Evolutionary conservation across 2,113 vertebrate species (phyloP), one percentile per base, ranked within the genome.

Genomic region (Aldabrachelys gigantea): DNA sequence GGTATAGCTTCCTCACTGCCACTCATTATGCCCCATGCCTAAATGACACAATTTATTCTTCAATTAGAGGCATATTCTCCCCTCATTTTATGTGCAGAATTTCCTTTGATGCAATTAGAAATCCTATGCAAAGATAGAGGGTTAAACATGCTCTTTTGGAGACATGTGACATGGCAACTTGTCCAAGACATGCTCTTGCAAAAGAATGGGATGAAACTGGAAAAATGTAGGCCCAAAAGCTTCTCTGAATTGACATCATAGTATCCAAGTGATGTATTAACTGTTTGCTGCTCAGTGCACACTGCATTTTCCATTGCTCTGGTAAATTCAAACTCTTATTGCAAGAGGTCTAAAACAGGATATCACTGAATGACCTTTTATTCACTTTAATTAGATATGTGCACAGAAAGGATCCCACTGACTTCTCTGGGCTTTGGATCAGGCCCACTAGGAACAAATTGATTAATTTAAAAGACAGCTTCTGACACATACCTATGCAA

Each of bases 161-260:
- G 96, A 92, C 84, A 81, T 91, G 90, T 96, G 96, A 97, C 96
- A 96, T 93, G 89, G 96, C 93, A 97, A 97, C 96, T 96, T 95
- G 96, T 97, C 94, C 95, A 97, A 95, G 97, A 95, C 95, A 94
- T 96, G 97, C 95, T 94, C 95, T 97, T 95, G 96, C 78, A 54
- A 85, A 97, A 96, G 90, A 97, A 97, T 95, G 92, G 90, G 89
- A 89, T 93, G 79, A 50, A 94, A 89, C 95, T 97, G 96, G 96
- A 94, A 97, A 97, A 97, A 96, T 94, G 87, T 57, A 59, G 83
- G 92, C 81, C 90, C 92, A 95, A 97, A 87, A 54, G 10, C 62
- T 85, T 82, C 90, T 65, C 57, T 87, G 95, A 89, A 85, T 75
- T 96, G 96, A 97, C n/a, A 54, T 96, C 87, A 96, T 97, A 91